Evolutionary conservation across 2,888 invertebrate species (phyloP).

Genomic region (Horisme vitalbata): DNA sequence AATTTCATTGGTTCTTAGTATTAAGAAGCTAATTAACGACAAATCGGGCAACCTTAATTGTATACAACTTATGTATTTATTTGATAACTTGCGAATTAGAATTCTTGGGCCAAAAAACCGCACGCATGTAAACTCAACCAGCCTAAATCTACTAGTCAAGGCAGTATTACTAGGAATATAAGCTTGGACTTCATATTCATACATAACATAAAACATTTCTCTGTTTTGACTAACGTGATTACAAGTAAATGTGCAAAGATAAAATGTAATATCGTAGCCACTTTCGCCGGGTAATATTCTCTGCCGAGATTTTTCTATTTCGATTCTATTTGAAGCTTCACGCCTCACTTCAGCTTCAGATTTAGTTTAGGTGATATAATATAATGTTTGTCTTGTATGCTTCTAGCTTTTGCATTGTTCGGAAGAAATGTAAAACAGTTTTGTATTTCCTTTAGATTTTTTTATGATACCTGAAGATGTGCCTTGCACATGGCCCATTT

Average conservation of each 20-base stretch:
- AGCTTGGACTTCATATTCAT: not conserved
- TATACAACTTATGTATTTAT: no score
- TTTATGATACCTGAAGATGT: no score
- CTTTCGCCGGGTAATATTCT: constrained; percentile 14
- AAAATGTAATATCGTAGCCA: constrained; percentile 2
- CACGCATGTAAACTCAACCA: no score
- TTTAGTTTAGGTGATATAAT: constrained; percentile 18
- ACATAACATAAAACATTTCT: not conserved
- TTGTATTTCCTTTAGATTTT: no score
- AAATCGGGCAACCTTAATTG: no score
- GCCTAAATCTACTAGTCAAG: no score
- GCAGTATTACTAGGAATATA: no score
- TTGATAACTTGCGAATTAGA: no score
- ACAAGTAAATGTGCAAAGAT: not conserved
- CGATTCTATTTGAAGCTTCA: constrained; percentile 17
- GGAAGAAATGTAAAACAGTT: constrained; percentile 6
- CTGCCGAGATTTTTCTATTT: constrained; percentile 26
- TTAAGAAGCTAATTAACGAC: no score
- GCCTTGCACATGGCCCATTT: no score
- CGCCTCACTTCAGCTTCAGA: constrained; percentile 25
- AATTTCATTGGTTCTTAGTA: no score
- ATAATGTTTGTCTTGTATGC: constrained; percentile 5
- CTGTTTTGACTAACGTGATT: constrained; percentile 1
- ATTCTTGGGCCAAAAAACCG: no score
- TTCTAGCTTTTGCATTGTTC: constrained; percentile 19